Conservation (phyloP, 2,113 vertebrate genomes). For the Pelmatolapia mariae region DNA sequence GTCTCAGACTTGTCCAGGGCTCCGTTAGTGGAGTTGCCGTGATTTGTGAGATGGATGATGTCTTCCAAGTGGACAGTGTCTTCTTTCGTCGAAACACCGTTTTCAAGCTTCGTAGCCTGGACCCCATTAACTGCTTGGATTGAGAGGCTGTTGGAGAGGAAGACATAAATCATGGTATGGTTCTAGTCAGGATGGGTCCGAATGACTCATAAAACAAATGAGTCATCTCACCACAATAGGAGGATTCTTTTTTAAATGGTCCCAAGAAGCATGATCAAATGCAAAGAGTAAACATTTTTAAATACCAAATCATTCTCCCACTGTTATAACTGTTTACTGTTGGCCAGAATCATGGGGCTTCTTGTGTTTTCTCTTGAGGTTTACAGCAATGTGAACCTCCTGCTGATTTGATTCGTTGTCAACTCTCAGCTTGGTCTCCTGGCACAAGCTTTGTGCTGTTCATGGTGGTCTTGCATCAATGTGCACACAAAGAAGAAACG, state of each 20-base stretch:
- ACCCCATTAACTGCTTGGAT: conserved; percentile 80
- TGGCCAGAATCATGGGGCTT: not conserved
- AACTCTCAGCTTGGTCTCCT: not conserved
- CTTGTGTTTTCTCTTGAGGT: conserved; percentile 26
- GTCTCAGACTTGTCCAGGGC: conserved; percentile 69
- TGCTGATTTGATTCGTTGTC: not conserved
- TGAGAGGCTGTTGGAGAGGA: conserved; percentile 53
- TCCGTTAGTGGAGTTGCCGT: conserved; percentile 61
- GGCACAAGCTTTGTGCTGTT: not conserved
- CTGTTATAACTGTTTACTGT: not conserved
- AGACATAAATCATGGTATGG: not conserved
- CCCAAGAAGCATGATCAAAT: not conserved
- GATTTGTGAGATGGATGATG: conserved; percentile 77
- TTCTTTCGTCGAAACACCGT: conserved; percentile 79
- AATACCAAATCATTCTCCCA: not conserved
- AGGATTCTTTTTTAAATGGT: not conserved
- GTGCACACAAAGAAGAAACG: not conserved
- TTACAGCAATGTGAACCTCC: not conserved
- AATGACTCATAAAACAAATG: conserved; percentile 12
- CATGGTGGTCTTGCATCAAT: not conserved
- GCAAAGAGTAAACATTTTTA: conserved; percentile 7
- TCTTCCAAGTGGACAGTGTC: conserved; percentile 67
- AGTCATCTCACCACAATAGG: conserved; percentile 1
- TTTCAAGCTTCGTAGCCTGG: conserved; percentile 82
- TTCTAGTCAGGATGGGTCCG: not conserved